These are phyloP conservation scores for Mythimna ferrago DNA, from an alignment of 2,888 invertebrate genomes.

Conservation along the genomic window DNA sequence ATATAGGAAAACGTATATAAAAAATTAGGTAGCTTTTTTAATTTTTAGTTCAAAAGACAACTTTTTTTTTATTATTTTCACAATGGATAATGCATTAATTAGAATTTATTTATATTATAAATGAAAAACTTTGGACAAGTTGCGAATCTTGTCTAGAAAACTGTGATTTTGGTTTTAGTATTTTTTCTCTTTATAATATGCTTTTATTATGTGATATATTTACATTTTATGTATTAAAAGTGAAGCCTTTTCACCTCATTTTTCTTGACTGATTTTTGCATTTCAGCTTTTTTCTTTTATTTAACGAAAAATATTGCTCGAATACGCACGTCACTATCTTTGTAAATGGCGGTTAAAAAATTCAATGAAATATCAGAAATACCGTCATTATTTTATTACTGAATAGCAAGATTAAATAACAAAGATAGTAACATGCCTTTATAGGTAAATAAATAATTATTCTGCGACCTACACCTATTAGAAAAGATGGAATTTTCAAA, in stretches of 20 bases:
- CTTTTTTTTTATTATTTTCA: constrained; percentile 78
- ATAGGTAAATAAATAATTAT: constrained; percentile 45
- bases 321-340: constrained; percentile 57
- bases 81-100: constrained; percentile 78
- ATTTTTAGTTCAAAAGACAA: constrained; percentile 87
- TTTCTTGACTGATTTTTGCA: constrained; percentile 80
- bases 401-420: constrained; percentile 32
- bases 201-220: constrained; percentile 88
- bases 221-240: constrained; percentile 77
- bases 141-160: constrained; percentile 86
- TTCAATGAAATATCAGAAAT: constrained; percentile 17
- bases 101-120: constrained; percentile 86
- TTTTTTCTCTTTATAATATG: constrained; percentile 81
- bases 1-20: constrained; percentile 83
- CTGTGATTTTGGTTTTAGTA: constrained; percentile 91
- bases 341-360: constrained; percentile 35
- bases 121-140: constrained; percentile 84
- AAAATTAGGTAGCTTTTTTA: constrained; percentile 82
- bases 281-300: constrained; percentile 75
- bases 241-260: constrained; percentile 74
- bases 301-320: constrained; percentile 54
- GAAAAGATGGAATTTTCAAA: constrained; percentile 60
- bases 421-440: constrained; percentile 49
- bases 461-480: constrained; percentile 62
- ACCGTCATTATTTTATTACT: constrained; percentile 24